Evolutionary conservation across 2,113 vertebrate genomes (phyloP).

Genomic region (Sciurus niger): DNA sequence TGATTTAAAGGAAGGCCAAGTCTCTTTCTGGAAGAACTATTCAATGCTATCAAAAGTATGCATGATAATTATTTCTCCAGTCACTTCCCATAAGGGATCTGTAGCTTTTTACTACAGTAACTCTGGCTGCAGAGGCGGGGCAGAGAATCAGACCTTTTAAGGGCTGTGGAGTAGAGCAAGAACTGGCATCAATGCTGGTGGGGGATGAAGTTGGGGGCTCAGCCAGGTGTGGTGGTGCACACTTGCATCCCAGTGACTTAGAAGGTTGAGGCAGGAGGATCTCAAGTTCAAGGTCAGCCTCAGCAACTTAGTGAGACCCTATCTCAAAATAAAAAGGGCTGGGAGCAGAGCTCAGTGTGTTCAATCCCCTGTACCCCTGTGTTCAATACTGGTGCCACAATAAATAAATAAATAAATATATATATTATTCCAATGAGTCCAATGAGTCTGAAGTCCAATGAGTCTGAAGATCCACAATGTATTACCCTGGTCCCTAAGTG

Average conservation of each 20-base stretch:
- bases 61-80: slow-evolving; percentile 33
- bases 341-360: too few relatives aligned
- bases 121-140: background rate
- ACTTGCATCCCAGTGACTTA: too few relatives aligned
- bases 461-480: background rate
- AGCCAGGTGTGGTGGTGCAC: too few relatives aligned
- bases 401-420: background rate
- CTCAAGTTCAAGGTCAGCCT: too few relatives aligned
- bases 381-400: too few relatives aligned
- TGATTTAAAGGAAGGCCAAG: slow-evolving; percentile 32
- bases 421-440: background rate
- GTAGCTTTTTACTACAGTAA: background rate
- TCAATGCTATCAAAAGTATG: background rate
- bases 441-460: background rate
- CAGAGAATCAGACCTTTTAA: background rate
- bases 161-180: background rate
- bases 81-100: background rate
- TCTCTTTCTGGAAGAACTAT: slow-evolving; percentile 2
- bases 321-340: too few relatives aligned
- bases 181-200: background rate
- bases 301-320: too few relatives aligned
- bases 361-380: too few relatives aligned
- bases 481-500: background rate
- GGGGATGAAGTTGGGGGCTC: background rate
- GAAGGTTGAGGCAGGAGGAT: too few relatives aligned